Base-by-base conservation (phyloP, 2,888 invertebrate species). In the Noctuana brunneofusca region DNA sequence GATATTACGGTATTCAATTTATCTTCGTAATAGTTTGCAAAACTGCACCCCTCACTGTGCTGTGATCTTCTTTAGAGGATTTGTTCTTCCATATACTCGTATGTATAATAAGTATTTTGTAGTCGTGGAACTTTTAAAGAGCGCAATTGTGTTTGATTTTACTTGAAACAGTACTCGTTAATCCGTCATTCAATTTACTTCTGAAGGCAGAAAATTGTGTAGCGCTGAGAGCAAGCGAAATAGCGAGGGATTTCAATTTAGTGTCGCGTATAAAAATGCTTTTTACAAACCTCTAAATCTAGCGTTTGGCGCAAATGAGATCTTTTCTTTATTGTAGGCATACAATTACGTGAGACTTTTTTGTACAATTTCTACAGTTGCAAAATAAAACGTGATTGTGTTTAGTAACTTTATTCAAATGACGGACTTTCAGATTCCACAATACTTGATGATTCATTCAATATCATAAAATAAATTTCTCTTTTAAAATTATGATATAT, bases 111-210 rank as follows among this genome's bases (percentile, higher is more conserved):
- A 24, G 5, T 5, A 24, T 3, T 24, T 4, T 24, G 5, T 3
- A 24, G 5, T 24, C 3, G 0, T 41, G 14, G 14, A 41, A 41
- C 38, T 41, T 41, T 41, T 41, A 14, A 41, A 16, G 38, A 41
- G 9, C 41, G 9, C 18, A 41, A 41, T 41, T 41, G 41, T 18
- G 18, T 41, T 41, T 18, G 41, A 41, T 18, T 41, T 8, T 16
- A 18, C 41, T 41, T 41, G 41, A 41, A 41, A 18, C 41, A 18
- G 41, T 11, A 41, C 41, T 41, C 41, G 41, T 41, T 41, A 41
- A 41, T 41, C 41, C 41, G 41, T 41, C 41, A 41, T 41, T 41
- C 41, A 41, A 41, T 41, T 41, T 41, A 41, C 41, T 41, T 41
- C 41, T 41, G 16, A 41, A 41, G 41, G 41, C 18, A 16, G 38